A percentile compares a stretch with the other conserved stretches of the same genome.
Evolutionary conservation across 92 coral and sea anemone genomes (phyloP).

Genomic region (Palythoa caribaeorum): DNA sequence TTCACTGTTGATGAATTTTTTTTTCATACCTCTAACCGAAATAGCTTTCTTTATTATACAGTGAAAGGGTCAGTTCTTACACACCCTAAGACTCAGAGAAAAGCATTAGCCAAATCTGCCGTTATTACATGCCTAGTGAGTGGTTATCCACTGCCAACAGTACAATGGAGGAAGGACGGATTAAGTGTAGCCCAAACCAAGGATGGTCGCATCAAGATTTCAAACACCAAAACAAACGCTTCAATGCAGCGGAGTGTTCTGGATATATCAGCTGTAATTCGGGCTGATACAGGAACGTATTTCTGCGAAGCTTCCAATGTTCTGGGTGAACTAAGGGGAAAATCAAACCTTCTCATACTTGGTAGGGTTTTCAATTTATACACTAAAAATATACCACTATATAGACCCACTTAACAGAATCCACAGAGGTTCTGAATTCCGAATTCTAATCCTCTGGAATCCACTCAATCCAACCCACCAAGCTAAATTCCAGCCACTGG

Average conservation of each 20-base stretch:
- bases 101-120: background rate
- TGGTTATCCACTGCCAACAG: background rate
- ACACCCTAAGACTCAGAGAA: background rate
- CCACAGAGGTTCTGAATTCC: too few relatives aligned
- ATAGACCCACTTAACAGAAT: too few relatives aligned
- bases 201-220: background rate
- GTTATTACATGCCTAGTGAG: background rate
- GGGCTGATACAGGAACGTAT: background rate
- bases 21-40: too few relatives aligned
- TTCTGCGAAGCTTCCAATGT: background rate
- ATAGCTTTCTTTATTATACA: too few relatives aligned
- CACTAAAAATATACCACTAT: too few relatives aligned
- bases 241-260: background rate
- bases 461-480: too few relatives aligned
- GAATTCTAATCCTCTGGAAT: too few relatives aligned
- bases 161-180: too few relatives aligned
- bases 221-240: background rate
- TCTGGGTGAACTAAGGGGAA: background rate
- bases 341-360: background rate
- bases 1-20: too few relatives aligned
- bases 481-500: too few relatives aligned
- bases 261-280: background rate
- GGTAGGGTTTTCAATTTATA: background rate
- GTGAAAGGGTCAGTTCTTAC: background rate
- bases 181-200: background rate